Evolutionary conservation across 2,888 invertebrate genomes (phyloP), one percentile per base, ranked within the genome.

Genomic region (Mimachlamys varia): DNA sequence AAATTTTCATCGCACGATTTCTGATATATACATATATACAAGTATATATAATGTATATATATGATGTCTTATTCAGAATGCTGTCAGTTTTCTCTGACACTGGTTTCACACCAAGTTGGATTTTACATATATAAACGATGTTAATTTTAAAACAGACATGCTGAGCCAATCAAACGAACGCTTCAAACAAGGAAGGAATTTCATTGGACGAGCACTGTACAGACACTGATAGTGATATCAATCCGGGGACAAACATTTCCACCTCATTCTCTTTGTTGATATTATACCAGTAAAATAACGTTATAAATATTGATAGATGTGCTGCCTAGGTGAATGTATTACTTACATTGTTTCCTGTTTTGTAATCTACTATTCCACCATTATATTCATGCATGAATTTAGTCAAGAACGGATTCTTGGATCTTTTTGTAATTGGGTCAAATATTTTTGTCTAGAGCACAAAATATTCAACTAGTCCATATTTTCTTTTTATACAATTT

Each of bases 171-270:
- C 76, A 76, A 44, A 76, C 76, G n/a, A 76, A 33, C 17, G 33
- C 33, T 76, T 76, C 76, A 76, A 76, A 76, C 33, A 7, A 27
- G 33, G 76, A 76, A 76, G 76, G 76, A 76, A 76, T 76, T 76
- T 76, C 3, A 33, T 12, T 33, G 13, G 76, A 76, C 27, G 12
- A 76, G 27, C 12, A 76, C 12, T 76, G 7, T 76, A 76, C 76
- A 76, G 2, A 76, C 76, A 76, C 4, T 76, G 7, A 55, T 10
- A 55, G 58, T 76, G 13, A 33, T 33, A 27, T 76, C 27, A 76
- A 0, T 33, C 76, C 76, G 27, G 10, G 33, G 13, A 33, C 76
- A 76, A 76, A 76, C 76, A 76, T 76, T 3, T 27, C 4, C n/a
- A 62, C 44, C 44, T 44, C 44, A 44, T 44, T 7, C 3, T 44